A percentile compares a stretch with the other conserved stretches of the same genome.
Conservation (phyloP, 2,797 vertebrate species). For the Onychomys arenicola region DNA sequence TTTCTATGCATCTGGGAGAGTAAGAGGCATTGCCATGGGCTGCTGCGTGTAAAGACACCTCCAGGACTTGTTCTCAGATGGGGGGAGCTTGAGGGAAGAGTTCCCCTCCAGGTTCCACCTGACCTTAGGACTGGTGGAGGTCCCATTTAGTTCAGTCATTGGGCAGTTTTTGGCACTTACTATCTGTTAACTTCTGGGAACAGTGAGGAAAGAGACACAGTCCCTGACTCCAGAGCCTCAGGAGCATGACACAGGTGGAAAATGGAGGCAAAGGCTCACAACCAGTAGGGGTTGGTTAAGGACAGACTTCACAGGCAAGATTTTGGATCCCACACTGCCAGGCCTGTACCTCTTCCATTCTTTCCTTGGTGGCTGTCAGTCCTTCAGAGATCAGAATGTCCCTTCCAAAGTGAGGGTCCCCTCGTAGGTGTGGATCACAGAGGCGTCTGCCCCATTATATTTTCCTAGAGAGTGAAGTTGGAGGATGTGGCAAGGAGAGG, state of each 20-base stretch:
- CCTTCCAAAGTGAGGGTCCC: not conserved
- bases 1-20: not conserved
- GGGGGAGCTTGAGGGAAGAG: not conserved
- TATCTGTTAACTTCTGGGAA: not conserved
- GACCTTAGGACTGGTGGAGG: not conserved
- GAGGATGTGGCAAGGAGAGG: not conserved
- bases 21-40: not conserved
- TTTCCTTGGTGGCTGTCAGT: not conserved
- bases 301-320: not conserved
- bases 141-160: not conserved
- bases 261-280: not conserved
- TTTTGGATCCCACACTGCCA: not conserved
- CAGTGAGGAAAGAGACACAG: not conserved
- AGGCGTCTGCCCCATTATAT: not conserved
- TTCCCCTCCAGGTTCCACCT: not conserved
- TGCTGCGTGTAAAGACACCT: not conserved
- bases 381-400: not conserved
- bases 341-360: not conserved
- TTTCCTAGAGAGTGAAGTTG: not conserved
- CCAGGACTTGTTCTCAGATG: not conserved
- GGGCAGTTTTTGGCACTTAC: not conserved
- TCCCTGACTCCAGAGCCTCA: not conserved
- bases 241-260: not conserved
- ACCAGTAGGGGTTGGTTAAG: not conserved
- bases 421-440: not conserved